Evolutionary conservation across 1,140 invertebrate species (phyloP).

Genomic region (Macrobrachium nipponense): DNA sequence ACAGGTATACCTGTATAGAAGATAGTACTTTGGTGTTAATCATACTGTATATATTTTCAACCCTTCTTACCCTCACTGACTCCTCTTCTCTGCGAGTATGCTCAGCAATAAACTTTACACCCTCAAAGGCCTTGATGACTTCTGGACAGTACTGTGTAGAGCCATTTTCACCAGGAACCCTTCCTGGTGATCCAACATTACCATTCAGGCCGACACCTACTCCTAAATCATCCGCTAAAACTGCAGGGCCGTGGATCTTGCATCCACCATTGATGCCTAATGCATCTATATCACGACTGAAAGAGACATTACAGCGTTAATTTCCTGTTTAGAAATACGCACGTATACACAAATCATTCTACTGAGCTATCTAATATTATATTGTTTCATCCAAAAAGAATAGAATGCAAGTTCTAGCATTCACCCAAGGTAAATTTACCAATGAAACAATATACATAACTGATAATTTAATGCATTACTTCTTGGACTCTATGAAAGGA

Average conservation of each 20-base stretch:
- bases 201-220: conserved; percentile 47
- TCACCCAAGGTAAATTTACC: too few species aligned
- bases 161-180: conserved; percentile 48
- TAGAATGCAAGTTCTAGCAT: too few species aligned
- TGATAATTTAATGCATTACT: too few species aligned
- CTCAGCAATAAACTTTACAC: conserved; percentile 91
- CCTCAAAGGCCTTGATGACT: conserved; percentile 90
- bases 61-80: conserved; percentile 81
- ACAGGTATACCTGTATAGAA: too few species aligned
- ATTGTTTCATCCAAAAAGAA: not conserved
- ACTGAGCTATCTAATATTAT: not conserved
- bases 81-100: conserved; percentile 93
- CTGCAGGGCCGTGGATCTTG: conserved; percentile 62
- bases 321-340: not conserved
- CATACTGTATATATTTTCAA: not conserved
- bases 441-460: too few species aligned
- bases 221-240: conserved; percentile 61
- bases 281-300: conserved; percentile 49
- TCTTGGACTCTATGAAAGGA: too few species aligned
- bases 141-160: conserved; percentile 83
- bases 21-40: not conserved
- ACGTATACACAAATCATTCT: not conserved
- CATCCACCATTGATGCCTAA: conserved; percentile 64
- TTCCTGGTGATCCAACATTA: conserved; percentile 48
- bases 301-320: not conserved